A percentile compares a stretch with the other conserved stretches of the same genome.
Evolutionary conservation across 2,888 invertebrate species (phyloP).

Genomic region (Apantesis nais): DNA sequence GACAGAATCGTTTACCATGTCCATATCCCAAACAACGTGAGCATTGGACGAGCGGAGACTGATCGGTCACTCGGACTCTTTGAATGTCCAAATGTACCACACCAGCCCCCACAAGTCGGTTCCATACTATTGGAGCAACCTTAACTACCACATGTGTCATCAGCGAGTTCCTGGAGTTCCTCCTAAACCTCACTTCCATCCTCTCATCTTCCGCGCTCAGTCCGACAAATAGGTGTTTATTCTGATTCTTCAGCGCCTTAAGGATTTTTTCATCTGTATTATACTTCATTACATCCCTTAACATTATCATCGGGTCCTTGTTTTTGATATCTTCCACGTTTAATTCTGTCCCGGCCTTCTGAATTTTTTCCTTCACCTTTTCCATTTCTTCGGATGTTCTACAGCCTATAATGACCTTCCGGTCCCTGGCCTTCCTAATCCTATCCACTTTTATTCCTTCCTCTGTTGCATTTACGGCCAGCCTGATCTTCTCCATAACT

Average conservation of each 20-base stretch:
- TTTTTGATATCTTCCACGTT: background rate
- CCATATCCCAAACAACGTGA: background rate
- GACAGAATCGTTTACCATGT: background rate
- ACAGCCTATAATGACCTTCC: background rate
- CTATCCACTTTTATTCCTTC: background rate
- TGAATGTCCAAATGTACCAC: background rate
- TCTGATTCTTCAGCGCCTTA: background rate
- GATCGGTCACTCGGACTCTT: background rate
- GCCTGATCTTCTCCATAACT: background rate
- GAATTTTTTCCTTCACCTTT: background rate
- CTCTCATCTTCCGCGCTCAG: background rate
- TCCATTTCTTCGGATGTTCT: background rate
- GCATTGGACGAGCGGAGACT: background rate
- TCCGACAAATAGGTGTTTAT: background rate
- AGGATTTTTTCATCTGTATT: background rate
- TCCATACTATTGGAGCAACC: background rate
- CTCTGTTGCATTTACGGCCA: conserved; percentile 1
- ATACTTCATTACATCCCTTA: background rate
- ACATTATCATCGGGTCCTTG: conserved; percentile 3
- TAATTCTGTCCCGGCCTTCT: background rate
- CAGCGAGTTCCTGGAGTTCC: background rate
- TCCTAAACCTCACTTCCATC: background rate
- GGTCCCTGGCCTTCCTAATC: conserved; percentile 1
- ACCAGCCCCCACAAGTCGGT: no score
- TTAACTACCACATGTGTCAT: background rate